A percentile compares a stretch with the other conserved stretches of the same genome.
phyloP scores from a whole-genome alignment of 1,140 invertebrate species.

The Tribolium madens region DNA sequence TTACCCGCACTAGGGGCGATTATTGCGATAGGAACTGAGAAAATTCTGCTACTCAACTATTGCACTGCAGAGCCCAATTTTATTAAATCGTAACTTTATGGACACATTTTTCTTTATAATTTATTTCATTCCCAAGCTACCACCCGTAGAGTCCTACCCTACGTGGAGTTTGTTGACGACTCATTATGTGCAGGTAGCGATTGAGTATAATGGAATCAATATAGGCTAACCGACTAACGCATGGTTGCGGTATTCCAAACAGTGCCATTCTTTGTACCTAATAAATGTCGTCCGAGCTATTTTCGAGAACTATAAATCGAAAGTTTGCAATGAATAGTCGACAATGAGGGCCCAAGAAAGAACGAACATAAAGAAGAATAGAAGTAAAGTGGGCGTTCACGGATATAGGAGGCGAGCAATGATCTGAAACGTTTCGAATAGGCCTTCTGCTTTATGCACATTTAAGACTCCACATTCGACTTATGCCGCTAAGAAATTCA shows the following conservation, averaged over 20 bases:
- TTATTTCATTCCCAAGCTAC: neutral
- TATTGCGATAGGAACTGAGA: neutral
- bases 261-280: constrained; percentile 51
- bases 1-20: constrained; percentile 17
- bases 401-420: constrained; percentile 52
- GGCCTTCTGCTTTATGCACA: constrained; percentile 27
- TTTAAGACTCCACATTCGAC: constrained; percentile 15
- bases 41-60: neutral
- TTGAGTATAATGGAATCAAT: constrained; percentile 33
- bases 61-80: neutral
- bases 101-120: neutral
- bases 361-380: constrained; percentile 48
- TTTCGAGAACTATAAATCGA: constrained; percentile 51
- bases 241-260: constrained; percentile 44
- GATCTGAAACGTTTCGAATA: constrained; percentile 41
- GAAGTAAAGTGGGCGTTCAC: constrained; percentile 51
- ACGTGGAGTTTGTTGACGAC: neutral
- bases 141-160: neutral
- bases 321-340: constrained; percentile 52
- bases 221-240: constrained; percentile 40
- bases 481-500: constrained; percentile 5
- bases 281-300: constrained; percentile 51
- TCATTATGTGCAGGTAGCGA: constrained; percentile 36
- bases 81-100: neutral
- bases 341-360: constrained; percentile 47